Percentiles rank a stretch among this genome's conserved stretches.
Evolutionary conservation across 2,888 invertebrate genomes (phyloP).

Genomic region (Saturnia pavonia): DNA sequence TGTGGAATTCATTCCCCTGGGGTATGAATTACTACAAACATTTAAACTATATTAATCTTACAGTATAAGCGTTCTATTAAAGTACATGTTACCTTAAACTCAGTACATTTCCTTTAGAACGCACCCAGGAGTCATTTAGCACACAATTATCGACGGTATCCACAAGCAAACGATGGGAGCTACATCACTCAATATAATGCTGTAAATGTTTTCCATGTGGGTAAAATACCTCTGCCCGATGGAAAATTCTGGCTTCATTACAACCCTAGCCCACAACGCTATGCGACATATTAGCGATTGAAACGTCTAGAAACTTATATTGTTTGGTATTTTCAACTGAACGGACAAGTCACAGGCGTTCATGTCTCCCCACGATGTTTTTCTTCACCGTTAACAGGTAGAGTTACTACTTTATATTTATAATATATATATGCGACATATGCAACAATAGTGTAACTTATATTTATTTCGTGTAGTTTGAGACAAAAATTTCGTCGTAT

Average conservation of each 20-base stretch:
- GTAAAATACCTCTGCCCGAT: no score
- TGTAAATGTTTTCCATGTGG: no score
- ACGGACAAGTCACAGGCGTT: background rate
- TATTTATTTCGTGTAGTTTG: no score
- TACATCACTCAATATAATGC: background rate
- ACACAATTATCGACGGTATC: background rate
- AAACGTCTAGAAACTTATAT: background rate
- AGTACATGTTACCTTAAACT: background rate
- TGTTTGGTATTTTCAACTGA: background rate
- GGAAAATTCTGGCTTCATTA: no score
- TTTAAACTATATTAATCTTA: no score
- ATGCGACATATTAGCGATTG: background rate
- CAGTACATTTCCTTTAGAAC: background rate
- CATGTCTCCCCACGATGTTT: background rate
- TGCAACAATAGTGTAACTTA: no score
- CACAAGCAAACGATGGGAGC: background rate
- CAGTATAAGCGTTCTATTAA: background rate
- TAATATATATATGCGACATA: no score
- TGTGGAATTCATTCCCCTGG: no score
- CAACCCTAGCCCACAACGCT: background rate
- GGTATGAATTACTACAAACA: no score
- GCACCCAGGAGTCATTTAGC: background rate
- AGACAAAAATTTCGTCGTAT: no score
- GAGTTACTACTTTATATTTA: background rate
- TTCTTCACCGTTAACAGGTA: background rate